phyloP scores from a whole-genome alignment of 2,888 invertebrate species.

The Pogonocherus hispidulus region DNA sequence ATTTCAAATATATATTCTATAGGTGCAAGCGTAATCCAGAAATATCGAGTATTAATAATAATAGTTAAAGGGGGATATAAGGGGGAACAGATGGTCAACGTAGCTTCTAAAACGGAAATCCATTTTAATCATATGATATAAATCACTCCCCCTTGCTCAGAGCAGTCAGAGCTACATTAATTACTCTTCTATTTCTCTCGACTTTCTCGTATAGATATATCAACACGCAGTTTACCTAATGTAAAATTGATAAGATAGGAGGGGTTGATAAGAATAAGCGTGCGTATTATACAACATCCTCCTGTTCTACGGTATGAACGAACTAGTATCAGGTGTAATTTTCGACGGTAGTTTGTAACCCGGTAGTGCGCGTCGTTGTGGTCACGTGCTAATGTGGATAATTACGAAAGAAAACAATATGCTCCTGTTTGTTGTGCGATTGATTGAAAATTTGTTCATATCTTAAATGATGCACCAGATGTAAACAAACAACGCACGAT shows the following conservation, averaged over 20 bases:
- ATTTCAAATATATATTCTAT: too few relatives aligned
- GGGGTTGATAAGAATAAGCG: slow-evolving; percentile 62
- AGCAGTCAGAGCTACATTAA: neutral
- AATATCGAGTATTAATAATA: too few relatives aligned
- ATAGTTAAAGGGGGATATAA: too few relatives aligned
- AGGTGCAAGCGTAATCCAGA: too few relatives aligned
- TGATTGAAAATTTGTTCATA: slow-evolving; percentile 8
- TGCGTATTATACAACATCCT: slow-evolving; percentile 53
- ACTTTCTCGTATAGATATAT: slow-evolving; percentile 24
- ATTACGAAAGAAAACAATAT: slow-evolving; percentile 9
- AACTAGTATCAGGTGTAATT: slow-evolving; percentile 47
- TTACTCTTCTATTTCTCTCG: neutral
- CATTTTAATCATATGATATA: neutral
- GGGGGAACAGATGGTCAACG: too few relatives aligned
- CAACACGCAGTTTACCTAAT: slow-evolving; percentile 48
- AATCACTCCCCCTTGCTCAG: neutral
- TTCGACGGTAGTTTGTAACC: slow-evolving; percentile 37
- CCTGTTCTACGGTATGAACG: slow-evolving; percentile 37
- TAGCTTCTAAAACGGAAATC: neutral
- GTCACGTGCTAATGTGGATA: slow-evolving; percentile 42
- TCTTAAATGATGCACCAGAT: neutral
- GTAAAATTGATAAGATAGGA: slow-evolving; percentile 52
- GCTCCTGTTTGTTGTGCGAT: slow-evolving; percentile 15
- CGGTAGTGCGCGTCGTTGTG: slow-evolving; percentile 16
- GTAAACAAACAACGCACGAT: slow-evolving; percentile 21